Base-by-base conservation (phyloP, 2,113 vertebrate species). In the Geococcyx californianus region DNA sequence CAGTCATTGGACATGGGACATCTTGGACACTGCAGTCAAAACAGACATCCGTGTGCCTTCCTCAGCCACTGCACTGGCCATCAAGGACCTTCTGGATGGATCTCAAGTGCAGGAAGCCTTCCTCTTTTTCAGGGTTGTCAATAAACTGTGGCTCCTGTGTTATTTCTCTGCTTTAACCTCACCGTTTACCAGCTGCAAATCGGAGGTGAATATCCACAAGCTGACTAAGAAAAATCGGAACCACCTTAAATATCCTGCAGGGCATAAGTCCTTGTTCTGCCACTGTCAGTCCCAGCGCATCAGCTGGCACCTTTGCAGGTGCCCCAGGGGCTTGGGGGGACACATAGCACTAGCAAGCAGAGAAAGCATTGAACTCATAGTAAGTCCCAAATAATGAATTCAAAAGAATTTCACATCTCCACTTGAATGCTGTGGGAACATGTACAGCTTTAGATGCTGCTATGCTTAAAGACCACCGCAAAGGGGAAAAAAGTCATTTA, bases 251-350 rank as follows among this genome's bases (percentile, higher is more conserved):
- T 24, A 49, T 49, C 21, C 47, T 49, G 12, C 10, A 49, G 20
- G 23, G 47, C 23, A 24, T 33, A 31, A 86, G 24, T 40, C 36
- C 20, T 24, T 1, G 4, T 36, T 64, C 44, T 47, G 54, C 75
- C 5, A 4, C n/a, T 38, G 13, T 42, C 34, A 14, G 33, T 11
- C 10, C 25, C 2, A 1, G 54, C 70, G 17, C 9, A 0, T 31
- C 33, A 64, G 25, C 11, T 56, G 68, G 56, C 63, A 44, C 3
- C 3, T 5, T 11, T 25, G 15, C 13, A 42, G 20, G 18, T 56
- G 51, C 10, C 51, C 42, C 0, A 0, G 28, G 6, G 42, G 34
- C 18, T n/a, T 20, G n/a, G 54, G 59, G 45, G 9, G 18, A 58
- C 40, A 31, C 1, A 5, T 14, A 54, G 51, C 49, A 5, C 67